A percentile compares a stretch with the other conserved stretches of the same genome.
These are phyloP conservation scores for Rhopilema esculentum DNA, from an alignment of 30 jellyfish, hydroid and myxozoan genomes.

Conservation along the genomic window DNA sequence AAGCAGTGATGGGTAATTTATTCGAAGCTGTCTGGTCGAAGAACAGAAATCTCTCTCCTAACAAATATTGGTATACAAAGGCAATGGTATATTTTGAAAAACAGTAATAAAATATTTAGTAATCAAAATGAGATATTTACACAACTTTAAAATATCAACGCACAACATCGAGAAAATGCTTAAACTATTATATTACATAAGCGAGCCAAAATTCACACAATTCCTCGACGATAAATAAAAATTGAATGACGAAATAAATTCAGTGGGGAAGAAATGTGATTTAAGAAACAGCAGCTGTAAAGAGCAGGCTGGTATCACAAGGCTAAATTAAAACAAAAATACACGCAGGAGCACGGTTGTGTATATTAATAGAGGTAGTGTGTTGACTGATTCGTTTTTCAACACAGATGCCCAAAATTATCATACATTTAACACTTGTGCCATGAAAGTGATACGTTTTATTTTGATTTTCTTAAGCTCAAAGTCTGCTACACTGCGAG, in stretches of 20 bases:
- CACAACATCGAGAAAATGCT: neutral
- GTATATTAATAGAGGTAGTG: neutral
- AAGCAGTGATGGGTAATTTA: neutral
- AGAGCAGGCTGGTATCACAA: neutral
- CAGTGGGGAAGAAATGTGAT: neutral
- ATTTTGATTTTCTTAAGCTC: neutral
- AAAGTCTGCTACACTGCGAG: no score
- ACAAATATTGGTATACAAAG: neutral
- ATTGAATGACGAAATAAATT: neutral
- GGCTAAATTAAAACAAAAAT: no score
- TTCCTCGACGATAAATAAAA: neutral
- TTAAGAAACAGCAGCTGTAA: neutral
- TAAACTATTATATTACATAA: neutral
- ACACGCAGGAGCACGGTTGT: no score
- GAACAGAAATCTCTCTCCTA: neutral
- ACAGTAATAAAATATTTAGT: neutral
- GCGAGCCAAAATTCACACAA: neutral
- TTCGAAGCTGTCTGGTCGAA: neutral
- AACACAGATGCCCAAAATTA: neutral
- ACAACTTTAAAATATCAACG: neutral
- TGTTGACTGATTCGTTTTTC: neutral
- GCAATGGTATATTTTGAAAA: neutral
- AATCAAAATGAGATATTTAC: neutral
- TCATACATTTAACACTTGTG: neutral
- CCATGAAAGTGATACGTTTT: no score